Base-by-base conservation (phyloP, 2,113 vertebrate species). In the Gila orcuttii region DNA sequence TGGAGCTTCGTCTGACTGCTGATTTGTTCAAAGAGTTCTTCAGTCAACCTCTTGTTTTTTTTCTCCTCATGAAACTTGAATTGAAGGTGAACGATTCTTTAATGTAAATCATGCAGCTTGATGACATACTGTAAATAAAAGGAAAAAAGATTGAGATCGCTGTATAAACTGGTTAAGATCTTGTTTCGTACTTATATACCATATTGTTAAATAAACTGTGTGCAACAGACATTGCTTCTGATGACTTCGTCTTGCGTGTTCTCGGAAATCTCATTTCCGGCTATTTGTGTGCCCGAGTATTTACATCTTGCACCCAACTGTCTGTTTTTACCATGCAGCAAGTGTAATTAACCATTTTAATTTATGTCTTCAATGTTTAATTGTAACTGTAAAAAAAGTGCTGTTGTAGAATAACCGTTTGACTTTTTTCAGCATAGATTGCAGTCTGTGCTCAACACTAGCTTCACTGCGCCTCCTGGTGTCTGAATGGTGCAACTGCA, bases 141-240 rank as follows among this genome's bases (percentile, higher is more conserved):
- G 96, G 95, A 96, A 96, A 96, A 96, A 95, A 95, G 95, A 96
- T 96, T 96, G 94, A 96, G 97, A 97, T 97, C 96, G 96, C 96
- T 99, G 97, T 98, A 98, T 96, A 98, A 96, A 97, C 96, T 95
- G 96, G 96, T 96, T 96, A 97, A 95, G 33, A 87, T 96, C 95
- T 97, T 95, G 96, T 99, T 99, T 99, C 97, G 97, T 98, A 96
- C 96, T 96, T 96, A 93, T 96, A 97, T 97, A 97, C 96, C 96
- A 97, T 97, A 96, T 98, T 98, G 97, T 98, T 98, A 97, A 98
- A 99, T 98, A 98, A 98, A 98, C 96, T 97, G 96, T 97, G 96
- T 97, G 96, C 96, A 97, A 96, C 96, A 97, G 97, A 96, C 25
- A n/a, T 2, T 28, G 19, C 13, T 62, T 12, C 23, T 73, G 47